phyloP scores from a whole-genome alignment of 2,888 invertebrate genomes.

The Drosophila paracracens region DNA sequence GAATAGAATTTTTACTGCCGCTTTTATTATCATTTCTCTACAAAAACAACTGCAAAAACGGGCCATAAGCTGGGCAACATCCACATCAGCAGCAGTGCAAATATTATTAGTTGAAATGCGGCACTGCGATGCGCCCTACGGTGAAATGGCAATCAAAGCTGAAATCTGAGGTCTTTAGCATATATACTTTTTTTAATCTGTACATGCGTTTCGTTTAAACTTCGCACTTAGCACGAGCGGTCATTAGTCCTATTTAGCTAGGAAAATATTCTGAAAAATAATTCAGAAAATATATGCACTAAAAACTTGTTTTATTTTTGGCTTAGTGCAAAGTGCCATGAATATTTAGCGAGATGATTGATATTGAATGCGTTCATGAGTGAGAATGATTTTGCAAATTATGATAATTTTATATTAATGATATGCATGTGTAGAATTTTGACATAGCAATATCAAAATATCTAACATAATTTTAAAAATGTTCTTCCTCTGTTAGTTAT shows the following conservation, averaged over 20 bases:
- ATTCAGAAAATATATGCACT: conserved; percentile 5
- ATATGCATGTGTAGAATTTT: not conserved
- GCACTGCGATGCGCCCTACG: conserved; percentile 21
- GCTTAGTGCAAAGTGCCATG: not conserved
- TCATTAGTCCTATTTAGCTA: conserved; percentile 27
- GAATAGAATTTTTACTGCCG: conserved; percentile 81
- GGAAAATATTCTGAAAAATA: not conserved
- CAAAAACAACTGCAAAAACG: conserved; percentile 44
- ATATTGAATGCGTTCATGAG: not conserved
- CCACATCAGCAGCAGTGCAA: conserved; percentile 48
- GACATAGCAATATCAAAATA: not conserved
- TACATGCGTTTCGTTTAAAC: conserved; percentile 15
- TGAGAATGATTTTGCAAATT: not conserved
- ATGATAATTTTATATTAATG: not conserved
- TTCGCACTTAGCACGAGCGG: conserved; percentile 8
- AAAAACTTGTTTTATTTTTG: not conserved
- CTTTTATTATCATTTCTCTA: conserved; percentile 68
- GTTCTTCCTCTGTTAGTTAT: too few species aligned
- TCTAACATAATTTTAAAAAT: not conserved
- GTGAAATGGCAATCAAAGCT: conserved; percentile 61
- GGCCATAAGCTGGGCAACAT: conserved; percentile 35
- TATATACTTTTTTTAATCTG: conserved; percentile 31
- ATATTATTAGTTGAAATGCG: conserved; percentile 71
- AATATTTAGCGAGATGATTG: not conserved
- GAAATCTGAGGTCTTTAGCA: conserved; percentile 72